Evolutionary conservation across 1,140 invertebrate species (phyloP).

Genomic region (Tetraneura akinire): DNA sequence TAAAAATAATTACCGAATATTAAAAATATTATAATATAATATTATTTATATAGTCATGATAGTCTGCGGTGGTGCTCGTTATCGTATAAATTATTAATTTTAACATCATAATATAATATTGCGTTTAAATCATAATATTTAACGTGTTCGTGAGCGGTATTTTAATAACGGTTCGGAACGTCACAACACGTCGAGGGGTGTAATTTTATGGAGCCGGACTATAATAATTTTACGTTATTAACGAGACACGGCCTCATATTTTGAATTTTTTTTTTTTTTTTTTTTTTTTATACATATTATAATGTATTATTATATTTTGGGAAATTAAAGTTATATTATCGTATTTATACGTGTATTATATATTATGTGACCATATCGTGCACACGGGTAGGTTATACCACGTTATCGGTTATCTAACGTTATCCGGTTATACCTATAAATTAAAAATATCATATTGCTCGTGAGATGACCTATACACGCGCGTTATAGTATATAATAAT

Average conservation of each 20-base stretch:
- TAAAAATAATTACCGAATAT: too few species aligned
- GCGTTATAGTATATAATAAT: not conserved
- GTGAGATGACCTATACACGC: too few species aligned
- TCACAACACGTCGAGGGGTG: slow-evolving; percentile 28
- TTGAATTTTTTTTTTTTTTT: too few species aligned
- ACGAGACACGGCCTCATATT: slow-evolving; percentile 8
- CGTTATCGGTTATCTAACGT: not conserved
- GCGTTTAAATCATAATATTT: too few species aligned
- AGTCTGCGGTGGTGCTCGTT: not conserved
- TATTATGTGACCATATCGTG: slow-evolving; percentile 9
- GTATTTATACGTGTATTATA: too few species aligned
- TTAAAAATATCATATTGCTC: not conserved
- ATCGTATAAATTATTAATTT: too few species aligned
- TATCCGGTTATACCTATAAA: slow-evolving; percentile 14
- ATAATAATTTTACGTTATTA: slow-evolving; percentile 40
- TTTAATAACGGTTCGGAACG: not conserved
- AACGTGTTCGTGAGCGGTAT: not conserved
- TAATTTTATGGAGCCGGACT: slow-evolving; percentile 23
- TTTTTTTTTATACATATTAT: too few species aligned
- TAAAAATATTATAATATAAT: too few species aligned
- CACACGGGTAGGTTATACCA: not conserved
- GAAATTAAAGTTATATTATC: slow-evolving; percentile 13
- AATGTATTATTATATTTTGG: not conserved
- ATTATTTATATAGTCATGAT: too few species aligned
- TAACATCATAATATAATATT: too few species aligned